Base-by-base conservation (phyloP, 2,797 vertebrate species). In the Coregonus suidteri region DNA sequence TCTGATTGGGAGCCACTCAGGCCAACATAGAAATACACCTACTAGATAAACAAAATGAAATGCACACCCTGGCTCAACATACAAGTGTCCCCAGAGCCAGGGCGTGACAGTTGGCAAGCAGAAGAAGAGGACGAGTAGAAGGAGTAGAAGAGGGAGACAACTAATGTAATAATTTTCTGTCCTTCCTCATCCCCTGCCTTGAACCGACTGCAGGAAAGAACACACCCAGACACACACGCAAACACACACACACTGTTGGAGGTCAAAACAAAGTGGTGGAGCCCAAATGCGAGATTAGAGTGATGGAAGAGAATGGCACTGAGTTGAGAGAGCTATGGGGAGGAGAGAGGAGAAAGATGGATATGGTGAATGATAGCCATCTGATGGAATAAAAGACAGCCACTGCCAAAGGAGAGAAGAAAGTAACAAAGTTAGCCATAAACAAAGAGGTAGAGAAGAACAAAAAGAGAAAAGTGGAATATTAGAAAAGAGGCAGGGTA, bases 281-380 rank as follows among this genome's bases (percentile, higher is more conserved):
- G 78, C 78, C 82, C 81, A 83, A 83, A 65, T 83, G 86, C 84
- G 82, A 89, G 87, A 91, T 91, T 89, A 90, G 81, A 89, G 88
- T 89, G 88, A 90, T 88, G 87, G 89, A 92, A 80, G 85, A 83
- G 86, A 89, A 81, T 82, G 86, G 88, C 87, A 82, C 35, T 69
- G 41, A 47, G 41, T 11, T 47, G 9, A 47, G 9, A 47, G 41
- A 47, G 9, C 41, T 47, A 47, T 11, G 41, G 41, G 41, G 41
- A 9, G 41, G 41, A 41, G 41, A 41, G 7, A 47, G 9, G 41
- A 47, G 41, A 47, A 47, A 3, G 31, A 34, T 34, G 31, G 31
- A 34, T 34, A 34, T 34, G 31, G 86, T 91, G 85, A 89, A 84
- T 88, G 89, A 92, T 84, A 81, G 76, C 84, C 88, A 84, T 84